These are phyloP conservation scores for Trididemnum nubilum DNA, from an alignment of 23 tunicate genomes.

Conservation along the genomic window DNA sequence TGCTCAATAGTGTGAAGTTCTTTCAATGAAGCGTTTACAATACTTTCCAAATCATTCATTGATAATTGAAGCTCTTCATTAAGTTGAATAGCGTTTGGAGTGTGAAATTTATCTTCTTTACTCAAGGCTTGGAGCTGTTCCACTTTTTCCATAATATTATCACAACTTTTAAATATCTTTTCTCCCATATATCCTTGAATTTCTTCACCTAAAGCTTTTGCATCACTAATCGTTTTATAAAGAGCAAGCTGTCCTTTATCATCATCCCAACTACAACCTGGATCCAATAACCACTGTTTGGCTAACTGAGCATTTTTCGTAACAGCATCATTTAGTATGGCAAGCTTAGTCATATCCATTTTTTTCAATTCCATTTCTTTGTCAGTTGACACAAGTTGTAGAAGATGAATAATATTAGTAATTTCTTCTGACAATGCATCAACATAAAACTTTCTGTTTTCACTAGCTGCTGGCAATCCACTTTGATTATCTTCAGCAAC, in stretches of 20 bases:
- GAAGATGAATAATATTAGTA: constrained; percentile 79
- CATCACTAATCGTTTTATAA: constrained; percentile 58
- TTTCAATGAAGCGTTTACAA: constrained; percentile 69
- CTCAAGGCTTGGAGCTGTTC: constrained; percentile 57
- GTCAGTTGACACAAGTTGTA: constrained; percentile 90
- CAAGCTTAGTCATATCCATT: constrained; percentile 42
- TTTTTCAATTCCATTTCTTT: constrained; percentile 68
- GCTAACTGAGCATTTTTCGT: constrained; percentile 55
- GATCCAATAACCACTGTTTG: constrained; percentile 72
- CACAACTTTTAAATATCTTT: constrained; percentile 28
- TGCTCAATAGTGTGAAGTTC: constrained; percentile 26
- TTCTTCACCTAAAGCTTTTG: constrained; percentile 55
- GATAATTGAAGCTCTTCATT: constrained; percentile 44
- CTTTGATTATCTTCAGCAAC: constrained; percentile 36
- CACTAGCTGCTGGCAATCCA: constrained; percentile 47
- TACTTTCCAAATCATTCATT: constrained; percentile 48
- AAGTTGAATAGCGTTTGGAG: constrained; percentile 63
- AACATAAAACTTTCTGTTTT: constrained; percentile 68
- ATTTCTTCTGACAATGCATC: constrained; percentile 56
- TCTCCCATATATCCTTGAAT: constrained; percentile 51
- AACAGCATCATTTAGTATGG: constrained; percentile 52
- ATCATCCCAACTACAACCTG: constrained; percentile 42
- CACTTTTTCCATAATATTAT: constrained; percentile 34
- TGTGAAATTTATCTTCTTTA: constrained; percentile 58
- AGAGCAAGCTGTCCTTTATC: constrained; percentile 51